These are phyloP conservation scores for Tethea ocularis DNA, from an alignment of 2,888 invertebrate genomes.

Conservation along the genomic window DNA sequence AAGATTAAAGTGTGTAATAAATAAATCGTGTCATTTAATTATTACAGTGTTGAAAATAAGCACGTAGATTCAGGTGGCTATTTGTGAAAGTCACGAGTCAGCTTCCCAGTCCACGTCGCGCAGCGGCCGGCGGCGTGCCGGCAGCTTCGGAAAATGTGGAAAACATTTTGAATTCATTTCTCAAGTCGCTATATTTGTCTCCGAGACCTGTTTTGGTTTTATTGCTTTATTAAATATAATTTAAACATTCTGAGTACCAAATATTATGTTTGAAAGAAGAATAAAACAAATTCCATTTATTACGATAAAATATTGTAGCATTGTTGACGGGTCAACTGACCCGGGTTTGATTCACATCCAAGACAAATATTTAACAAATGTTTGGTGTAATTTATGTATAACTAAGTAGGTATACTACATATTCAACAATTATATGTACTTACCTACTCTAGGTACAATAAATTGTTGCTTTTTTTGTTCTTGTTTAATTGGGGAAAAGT, in stretches of 20 bases:
- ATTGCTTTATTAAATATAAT: not conserved
- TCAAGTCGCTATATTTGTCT: not conserved
- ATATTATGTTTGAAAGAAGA: no score
- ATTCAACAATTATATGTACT: no score
- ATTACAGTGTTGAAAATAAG: constrained; percentile 8
- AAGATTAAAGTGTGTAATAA: constrained; percentile 10
- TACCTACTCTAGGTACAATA: no score
- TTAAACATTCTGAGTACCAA: no score
- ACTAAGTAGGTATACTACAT: no score
- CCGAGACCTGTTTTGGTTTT: not conserved
- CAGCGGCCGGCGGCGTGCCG: not conserved
- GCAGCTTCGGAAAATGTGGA: constrained; percentile 4
- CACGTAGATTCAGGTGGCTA: constrained; percentile 11
- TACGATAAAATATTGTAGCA: not conserved
- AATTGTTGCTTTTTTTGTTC: no score
- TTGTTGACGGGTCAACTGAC: no score
- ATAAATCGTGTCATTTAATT: constrained; percentile 10
- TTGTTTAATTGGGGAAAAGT: no score
- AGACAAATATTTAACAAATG: no score
- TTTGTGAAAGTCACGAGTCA: constrained; percentile 8
- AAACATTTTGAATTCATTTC: constrained; percentile 4
- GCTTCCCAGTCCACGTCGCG: constrained; percentile 4
- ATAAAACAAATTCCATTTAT: not conserved
- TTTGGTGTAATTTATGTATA: no score
- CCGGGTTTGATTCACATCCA: no score